A percentile compares a stretch with the other conserved stretches of the same genome.
Evolutionary conservation across 2,797 vertebrate genomes (phyloP).

Genomic region (Arremon aurantiirostris): DNA sequence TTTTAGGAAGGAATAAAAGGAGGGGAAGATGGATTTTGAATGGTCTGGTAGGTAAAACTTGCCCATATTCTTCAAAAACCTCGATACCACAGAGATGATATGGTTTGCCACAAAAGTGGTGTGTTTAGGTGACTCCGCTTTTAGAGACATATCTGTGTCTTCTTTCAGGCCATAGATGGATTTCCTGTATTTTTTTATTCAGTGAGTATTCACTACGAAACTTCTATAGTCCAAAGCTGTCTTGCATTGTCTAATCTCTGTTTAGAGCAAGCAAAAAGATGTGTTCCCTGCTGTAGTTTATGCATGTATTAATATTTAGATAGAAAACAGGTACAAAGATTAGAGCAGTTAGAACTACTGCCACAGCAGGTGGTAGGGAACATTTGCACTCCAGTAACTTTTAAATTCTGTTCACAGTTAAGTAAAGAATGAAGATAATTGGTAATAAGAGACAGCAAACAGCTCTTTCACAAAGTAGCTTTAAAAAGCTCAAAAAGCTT

Average conservation of each 20-base stretch:
- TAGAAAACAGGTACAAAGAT: neutral
- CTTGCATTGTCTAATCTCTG: neutral
- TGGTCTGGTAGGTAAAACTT: neutral
- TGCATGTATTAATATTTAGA: neutral
- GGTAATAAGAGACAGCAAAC: neutral
- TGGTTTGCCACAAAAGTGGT: neutral
- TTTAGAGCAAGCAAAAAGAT: neutral
- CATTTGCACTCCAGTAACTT: neutral
- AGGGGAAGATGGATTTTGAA: neutral
- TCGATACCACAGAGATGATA: neutral
- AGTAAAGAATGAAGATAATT: neutral
- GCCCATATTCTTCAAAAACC: neutral
- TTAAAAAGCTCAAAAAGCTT: neutral
- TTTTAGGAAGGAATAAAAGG: neutral
- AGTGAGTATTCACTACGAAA: neutral
- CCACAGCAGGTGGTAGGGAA: neutral
- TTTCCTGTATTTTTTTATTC: neutral
- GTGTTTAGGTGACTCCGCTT: neutral
- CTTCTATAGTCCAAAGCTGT: neutral
- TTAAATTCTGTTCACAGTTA: neutral
- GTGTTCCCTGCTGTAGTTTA: neutral
- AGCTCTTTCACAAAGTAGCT: neutral
- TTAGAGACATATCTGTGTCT: neutral
- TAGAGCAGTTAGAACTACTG: neutral
- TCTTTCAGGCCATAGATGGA: neutral